Base-by-base conservation (phyloP, 2,797 vertebrate species). In the Cottoperca gobio region DNA sequence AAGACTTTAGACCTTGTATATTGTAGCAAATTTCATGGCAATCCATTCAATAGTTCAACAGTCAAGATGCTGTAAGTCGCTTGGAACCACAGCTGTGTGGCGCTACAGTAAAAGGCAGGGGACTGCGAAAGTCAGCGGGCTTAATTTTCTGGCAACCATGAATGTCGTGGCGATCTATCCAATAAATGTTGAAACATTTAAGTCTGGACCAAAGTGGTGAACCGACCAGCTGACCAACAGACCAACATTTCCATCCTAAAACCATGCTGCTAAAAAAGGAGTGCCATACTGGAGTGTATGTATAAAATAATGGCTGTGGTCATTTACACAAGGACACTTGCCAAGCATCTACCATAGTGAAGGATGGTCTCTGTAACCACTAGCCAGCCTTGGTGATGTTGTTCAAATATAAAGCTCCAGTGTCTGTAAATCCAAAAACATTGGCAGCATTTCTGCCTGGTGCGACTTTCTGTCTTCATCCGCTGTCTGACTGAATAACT, bases 391-490 rank as follows among this genome's bases (percentile, higher is more conserved):
- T 35, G 23, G 46, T 72, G 54, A 73, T 61, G 87, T 33, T 40
- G 26, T 54, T 76, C 3, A 78, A 72, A 79, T 49, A 53, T n/a
- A 48, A 73, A 19, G 35, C 40, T 66, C 55, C 48, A 10, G 31
- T 49, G 57, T 67, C 13, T 54, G 28, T 45, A 49, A 24, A 53
- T 53, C 79, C 37, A 53, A n/a, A 33, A 63, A 67, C 39, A 46
- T 24, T 60, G 61, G 39, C 67, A 76, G 55, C 17, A 33, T 63
- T 61, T 85, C 70, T 52, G 35, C 39, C 55, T 52, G 50, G 54
- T 73, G n/a, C 45, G 31, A 43, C 64, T 50, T 64, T 59, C 45
- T 28, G 24, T 73, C 33, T 70, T 69, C 65, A 58, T 69, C 71
- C 52, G 66, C 21, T 64, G 64, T 67, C 79, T 58, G 35, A 53